Evolutionary conservation across 2,888 invertebrate genomes (phyloP), one percentile per base, ranked within the genome.

Genomic region (Ichneumoninae sp.): DNA sequence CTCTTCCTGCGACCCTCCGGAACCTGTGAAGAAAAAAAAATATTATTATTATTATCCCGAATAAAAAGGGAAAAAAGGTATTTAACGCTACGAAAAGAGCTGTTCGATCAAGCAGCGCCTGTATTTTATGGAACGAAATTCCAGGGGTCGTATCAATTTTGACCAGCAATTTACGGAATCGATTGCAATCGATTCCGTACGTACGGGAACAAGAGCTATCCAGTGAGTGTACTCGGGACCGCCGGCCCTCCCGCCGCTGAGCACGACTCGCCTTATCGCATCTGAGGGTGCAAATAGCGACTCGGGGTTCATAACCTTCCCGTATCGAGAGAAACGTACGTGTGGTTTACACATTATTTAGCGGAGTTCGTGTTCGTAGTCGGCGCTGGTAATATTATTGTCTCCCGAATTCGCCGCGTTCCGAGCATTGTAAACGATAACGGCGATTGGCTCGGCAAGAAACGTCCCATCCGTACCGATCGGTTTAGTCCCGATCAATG

Each of bases 321-420:
- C 84, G 88, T 89, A 88, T 89, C 89, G 87, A 86, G 87, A 86
- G 85, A 74, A 78, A 82, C 78, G 82, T 82, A 85, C 85, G 86
- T 72, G 86, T 86, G 87, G 88, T 89, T 90, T 89, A 90, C 91
- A 90, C 90, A 89, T 90, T 90, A 89, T 90, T 90, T 91, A 90
- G 89, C 87, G 79, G 69, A 62, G 70, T 71, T 62, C 57, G 82
- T 40, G 47, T 47, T 65, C 6, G 13, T 5, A 3, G 22, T 16
- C 60, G 47, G 66, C 57, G 44, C 70, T 57, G 77, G 82, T 44
- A 66, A 72, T 68, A 82, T 72, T 78, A 77, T 82, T 72, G 82
- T 78, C 68, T 36, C 72, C 68, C 33, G 52, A 72, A 77, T 70
- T 54, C 33, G 16, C 36, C 10, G n/a, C 40, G 22, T 50, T 16